Evolutionary conservation across 2,888 invertebrate species (phyloP), one percentile per base, ranked within the genome.

Genomic region (Scaptomyza tumidula): DNA sequence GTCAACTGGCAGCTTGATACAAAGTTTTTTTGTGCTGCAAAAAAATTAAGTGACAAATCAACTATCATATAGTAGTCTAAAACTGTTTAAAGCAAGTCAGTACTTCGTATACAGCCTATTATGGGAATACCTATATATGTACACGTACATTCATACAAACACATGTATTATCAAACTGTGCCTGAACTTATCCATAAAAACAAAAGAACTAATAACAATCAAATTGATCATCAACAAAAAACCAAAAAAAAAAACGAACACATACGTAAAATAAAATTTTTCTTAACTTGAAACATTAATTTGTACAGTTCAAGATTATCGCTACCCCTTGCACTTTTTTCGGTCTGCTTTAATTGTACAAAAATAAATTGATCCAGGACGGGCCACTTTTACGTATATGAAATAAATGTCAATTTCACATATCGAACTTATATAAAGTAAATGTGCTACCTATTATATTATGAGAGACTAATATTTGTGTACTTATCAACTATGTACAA

Each of bases 341-440:
- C 29, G n/a, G 31, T 50, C 19, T 45, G 14, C 39, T 9, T 37
- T 7, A 37, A 29, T 53, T 35, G 24, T 55, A 7, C 46, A 27
- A 66, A 41, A 24, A 35, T 41, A 45, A 44, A 44, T 37, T 44
- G 7, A 39, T 50, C 57, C 37, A 45, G 41, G 27, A 54, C 16
- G 43, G 11, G 27, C n/a, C 19, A 64, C 39, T 53, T 48, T 41
- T 41, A 59, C 46, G 52, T 45, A 66, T 53, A 53, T 41, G 24
- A 62, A 46, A 56, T 59, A 57, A 74, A 75, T 78, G 78, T 74
- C 80, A 80, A 80, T 80, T 69, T 80, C 74, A 83, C 80, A 80
- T 80, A 80, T 80, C 80, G 77, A 71, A 74, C 62, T 64, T 75
- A 78, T 31, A 53, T 48, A 60, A 52, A 65, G 57, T 61, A 78